Evolutionary conservation across 2,797 vertebrate genomes (phyloP).

Genomic region (Anabas testudineus): DNA sequence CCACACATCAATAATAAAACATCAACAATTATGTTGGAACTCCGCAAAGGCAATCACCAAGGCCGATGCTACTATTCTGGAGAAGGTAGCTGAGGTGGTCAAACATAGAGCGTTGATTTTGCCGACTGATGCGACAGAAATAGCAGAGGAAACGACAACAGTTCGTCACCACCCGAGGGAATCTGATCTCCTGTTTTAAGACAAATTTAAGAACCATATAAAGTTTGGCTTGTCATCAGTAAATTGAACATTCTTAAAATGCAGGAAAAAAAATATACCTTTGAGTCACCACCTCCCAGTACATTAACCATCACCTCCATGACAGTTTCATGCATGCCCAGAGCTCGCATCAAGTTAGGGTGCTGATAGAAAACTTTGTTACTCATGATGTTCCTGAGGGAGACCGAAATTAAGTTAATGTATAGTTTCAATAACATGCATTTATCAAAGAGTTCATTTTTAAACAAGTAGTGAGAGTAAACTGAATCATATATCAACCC

Average conservation of each 20-base stretch:
- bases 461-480: not conserved
- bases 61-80: conserved; percentile 94
- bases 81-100: conserved; percentile 96
- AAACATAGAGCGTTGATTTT: conserved; percentile 97
- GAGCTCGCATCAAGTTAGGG: conserved; percentile 94
- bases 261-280: conserved; percentile 78
- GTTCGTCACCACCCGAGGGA: conserved; percentile 96
- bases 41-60: conserved; percentile 83
- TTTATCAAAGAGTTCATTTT: not conserved
- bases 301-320: conserved; percentile 99
- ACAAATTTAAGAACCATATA: not conserved
- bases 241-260: too few relatives aligned
- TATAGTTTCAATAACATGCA: not conserved
- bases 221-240: not conserved
- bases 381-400: conserved; percentile 93
- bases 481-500: conserved; percentile 81
- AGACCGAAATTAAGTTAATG: not conserved
- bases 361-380: conserved; percentile 97
- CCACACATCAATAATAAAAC: not conserved
- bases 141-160: conserved; percentile 97
- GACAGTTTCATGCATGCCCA: conserved; percentile 97
- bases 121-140: conserved; percentile 96
- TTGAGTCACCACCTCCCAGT: conserved; percentile 93
- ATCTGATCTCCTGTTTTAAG: conserved; percentile 90
- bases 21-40: not conserved